Evolutionary conservation across 2,888 invertebrate species (phyloP).

Genomic region (Orchesella flavescens): DNA sequence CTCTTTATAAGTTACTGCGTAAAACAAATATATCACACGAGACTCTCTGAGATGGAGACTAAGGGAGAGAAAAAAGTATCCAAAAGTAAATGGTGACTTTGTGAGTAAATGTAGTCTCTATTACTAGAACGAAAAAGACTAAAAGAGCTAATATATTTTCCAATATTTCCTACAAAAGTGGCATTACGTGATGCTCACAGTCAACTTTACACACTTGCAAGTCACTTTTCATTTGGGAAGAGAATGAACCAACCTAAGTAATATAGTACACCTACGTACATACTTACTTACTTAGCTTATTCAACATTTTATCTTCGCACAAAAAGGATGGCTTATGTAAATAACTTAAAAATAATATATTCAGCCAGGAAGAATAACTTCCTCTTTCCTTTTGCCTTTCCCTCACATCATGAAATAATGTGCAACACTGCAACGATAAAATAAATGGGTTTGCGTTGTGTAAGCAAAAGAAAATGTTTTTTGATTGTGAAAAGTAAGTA

Average conservation of each 20-base stretch:
- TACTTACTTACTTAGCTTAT: neutral
- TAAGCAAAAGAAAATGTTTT: too few species aligned
- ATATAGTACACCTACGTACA: neutral
- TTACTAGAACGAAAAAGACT: neutral
- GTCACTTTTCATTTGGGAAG: neutral
- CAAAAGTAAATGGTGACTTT: constrained; percentile 26
- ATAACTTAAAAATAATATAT: constrained; percentile 38
- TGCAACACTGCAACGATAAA: neutral
- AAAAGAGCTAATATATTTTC: constrained; percentile 35
- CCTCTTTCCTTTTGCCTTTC: constrained; percentile 4
- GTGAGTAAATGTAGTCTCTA: constrained; percentile 13
- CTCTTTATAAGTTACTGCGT: too few species aligned
- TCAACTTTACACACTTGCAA: constrained; percentile 2
- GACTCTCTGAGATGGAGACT: too few species aligned
- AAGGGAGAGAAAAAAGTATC: constrained; percentile 18
- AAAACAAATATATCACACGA: too few species aligned
- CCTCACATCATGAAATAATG: neutral
- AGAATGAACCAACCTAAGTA: neutral
- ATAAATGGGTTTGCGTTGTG: too few species aligned
- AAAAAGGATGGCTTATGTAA: constrained; percentile 28
- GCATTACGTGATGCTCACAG: constrained; percentile 10
- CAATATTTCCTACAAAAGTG: constrained; percentile 41
- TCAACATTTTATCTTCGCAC: constrained; percentile 4
- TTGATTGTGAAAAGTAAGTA: too few species aligned
- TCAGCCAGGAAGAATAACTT: constrained; percentile 8